A percentile compares a stretch with the other conserved stretches of the same genome.
phyloP scores from a whole-genome alignment of 2,113 vertebrate genomes.

The Peromyscus californicus region DNA sequence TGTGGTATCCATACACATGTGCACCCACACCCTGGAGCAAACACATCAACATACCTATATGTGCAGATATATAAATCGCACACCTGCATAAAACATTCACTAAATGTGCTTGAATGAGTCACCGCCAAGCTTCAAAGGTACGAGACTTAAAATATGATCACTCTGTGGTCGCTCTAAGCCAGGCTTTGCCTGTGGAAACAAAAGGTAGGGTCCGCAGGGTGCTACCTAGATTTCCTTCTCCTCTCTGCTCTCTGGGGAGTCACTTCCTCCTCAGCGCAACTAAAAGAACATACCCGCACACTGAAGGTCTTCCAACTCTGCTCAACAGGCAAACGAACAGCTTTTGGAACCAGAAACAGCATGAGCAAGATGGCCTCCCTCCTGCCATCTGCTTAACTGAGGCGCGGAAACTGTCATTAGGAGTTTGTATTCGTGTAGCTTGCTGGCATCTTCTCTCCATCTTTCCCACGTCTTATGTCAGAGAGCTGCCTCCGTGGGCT shows the following conservation, averaged over 20 bases:
- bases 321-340: slow-evolving; percentile 62
- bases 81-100: not conserved
- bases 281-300: slow-evolving; percentile 61
- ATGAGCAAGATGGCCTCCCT: not conserved
- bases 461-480: rapidly evolving
- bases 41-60: not conserved
- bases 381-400: slow-evolving; percentile 27
- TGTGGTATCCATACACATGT: not conserved
- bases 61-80: not conserved
- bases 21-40: not conserved
- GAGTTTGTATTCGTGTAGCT: not conserved
- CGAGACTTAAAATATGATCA: not conserved
- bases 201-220: not conserved
- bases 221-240: not conserved
- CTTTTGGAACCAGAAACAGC: slow-evolving; percentile 27
- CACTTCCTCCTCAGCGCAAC: slow-evolving; percentile 19
- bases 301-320: slow-evolving; percentile 36
- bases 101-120: not conserved
- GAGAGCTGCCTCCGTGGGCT: not conserved
- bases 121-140: not conserved
- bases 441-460: not conserved
- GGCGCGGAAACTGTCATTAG: not conserved
- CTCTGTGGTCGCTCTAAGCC: not conserved
- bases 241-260: slow-evolving; percentile 62
- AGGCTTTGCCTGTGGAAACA: not conserved